Evolutionary conservation across 2,113 vertebrate species (phyloP).

Genomic region (Dolichallabes microphthalmus): DNA sequence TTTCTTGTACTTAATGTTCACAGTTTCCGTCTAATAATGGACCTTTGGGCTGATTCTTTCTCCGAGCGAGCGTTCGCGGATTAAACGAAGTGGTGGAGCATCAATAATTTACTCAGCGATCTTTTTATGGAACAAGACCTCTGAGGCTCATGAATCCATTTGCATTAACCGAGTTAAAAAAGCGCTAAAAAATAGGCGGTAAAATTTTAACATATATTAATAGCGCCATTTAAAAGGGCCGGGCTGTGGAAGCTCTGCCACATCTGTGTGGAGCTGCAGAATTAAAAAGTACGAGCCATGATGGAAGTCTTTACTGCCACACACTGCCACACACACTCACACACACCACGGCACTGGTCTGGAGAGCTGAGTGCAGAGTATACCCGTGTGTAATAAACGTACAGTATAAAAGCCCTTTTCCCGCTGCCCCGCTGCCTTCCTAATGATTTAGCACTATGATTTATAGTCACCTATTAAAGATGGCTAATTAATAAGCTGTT

Average conservation of each 20-base stretch:
- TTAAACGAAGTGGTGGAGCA: constrained; percentile 68
- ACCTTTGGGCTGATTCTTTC: constrained; percentile 70
- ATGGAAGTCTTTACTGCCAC: background rate
- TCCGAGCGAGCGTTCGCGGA: constrained; percentile 66
- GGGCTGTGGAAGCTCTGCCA: constrained; percentile 64
- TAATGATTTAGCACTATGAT: background rate
- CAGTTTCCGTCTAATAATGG: constrained; percentile 67
- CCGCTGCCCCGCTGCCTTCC: background rate
- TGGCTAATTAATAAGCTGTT: background rate
- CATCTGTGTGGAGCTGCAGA: constrained; percentile 61
- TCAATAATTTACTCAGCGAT: constrained; percentile 72
- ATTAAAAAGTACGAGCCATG: constrained; percentile 30
- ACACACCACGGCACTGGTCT: background rate
- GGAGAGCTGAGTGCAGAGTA: background rate
- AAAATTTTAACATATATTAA: constrained; percentile 79
- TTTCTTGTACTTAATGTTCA: constrained; percentile 60
- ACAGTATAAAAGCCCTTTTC: background rate
- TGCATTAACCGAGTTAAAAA: constrained; percentile 65
- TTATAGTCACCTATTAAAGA: background rate
- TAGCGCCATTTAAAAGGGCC: constrained; percentile 70
- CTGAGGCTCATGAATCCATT: constrained; percentile 73
- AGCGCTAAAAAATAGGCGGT: constrained; percentile 77
- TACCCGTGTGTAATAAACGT: background rate
- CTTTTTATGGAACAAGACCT: constrained; percentile 76
- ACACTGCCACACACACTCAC: background rate